Evolutionary conservation across 2,888 invertebrate species (phyloP).

Genomic region (Aspidiotus rigidus): DNA sequence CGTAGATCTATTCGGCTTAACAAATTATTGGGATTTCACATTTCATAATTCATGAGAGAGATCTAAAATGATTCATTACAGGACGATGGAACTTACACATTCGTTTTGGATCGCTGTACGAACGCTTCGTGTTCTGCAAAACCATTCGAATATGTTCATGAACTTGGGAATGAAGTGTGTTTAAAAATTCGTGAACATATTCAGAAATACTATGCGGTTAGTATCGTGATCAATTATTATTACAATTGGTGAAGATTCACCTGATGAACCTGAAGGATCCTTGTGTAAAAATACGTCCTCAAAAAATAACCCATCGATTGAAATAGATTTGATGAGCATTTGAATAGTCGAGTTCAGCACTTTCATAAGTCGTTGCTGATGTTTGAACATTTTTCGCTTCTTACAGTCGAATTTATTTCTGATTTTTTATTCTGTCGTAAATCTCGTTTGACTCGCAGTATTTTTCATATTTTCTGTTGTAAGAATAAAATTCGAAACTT

Average conservation of each 20-base stretch:
- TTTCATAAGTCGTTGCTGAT: not conserved
- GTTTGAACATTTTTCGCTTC: not conserved
- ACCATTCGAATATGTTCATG: conserved; percentile 57
- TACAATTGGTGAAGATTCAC: not conserved
- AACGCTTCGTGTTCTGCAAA: conserved; percentile 58
- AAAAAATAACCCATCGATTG: not conserved
- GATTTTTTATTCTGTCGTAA: too few species aligned
- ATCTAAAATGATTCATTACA: conserved; percentile 40
- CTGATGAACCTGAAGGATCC: not conserved
- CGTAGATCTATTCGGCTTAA: too few species aligned
- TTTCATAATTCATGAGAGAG: too few species aligned
- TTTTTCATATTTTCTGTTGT: too few species aligned
- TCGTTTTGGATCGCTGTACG: conserved; percentile 60
- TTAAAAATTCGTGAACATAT: conserved; percentile 43
- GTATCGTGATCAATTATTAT: not conserved
- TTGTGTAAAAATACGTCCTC: not conserved
- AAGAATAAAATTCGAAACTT: too few species aligned
- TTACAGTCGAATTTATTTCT: too few species aligned
- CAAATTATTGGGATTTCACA: too few species aligned
- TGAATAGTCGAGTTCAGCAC: not conserved
- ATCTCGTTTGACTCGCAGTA: too few species aligned
- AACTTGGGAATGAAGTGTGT: conserved; percentile 64
- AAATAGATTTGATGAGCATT: not conserved
- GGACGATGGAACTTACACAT: conserved; percentile 42
- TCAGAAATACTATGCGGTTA: conserved; percentile 27